phyloP scores from a whole-genome alignment of 1,140 invertebrate species.

The Dendroctonus ponderosae region DNA sequence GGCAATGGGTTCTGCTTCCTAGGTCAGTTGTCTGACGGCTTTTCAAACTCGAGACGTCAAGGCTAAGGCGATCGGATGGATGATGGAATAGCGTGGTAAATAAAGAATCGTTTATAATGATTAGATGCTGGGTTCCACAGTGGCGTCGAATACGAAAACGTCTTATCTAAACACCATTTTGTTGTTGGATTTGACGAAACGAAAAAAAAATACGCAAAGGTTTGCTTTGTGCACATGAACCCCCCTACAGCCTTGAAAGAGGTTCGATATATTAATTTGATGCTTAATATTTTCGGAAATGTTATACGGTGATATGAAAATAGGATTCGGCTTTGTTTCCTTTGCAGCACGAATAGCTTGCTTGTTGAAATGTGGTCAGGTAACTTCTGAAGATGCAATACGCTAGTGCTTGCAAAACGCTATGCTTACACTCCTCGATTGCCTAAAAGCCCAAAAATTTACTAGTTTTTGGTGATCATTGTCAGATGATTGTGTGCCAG shows the following conservation, averaged over 20 bases:
- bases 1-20: conserved; percentile 33
- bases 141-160: conserved; percentile 7
- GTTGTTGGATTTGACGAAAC: not conserved
- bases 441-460: too few relatives aligned
- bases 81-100: conserved; percentile 33
- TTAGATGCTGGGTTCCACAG: conserved; percentile 13
- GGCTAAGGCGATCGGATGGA: conserved; percentile 30
- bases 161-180: not conserved
- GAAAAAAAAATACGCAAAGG: not conserved
- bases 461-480: too few relatives aligned
- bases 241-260: too few relatives aligned
- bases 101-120: conserved; percentile 33
- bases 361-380: too few relatives aligned
- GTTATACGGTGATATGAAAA: not conserved
- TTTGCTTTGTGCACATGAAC: too few relatives aligned
- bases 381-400: too few relatives aligned
- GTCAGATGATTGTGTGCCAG: too few relatives aligned
- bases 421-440: too few relatives aligned
- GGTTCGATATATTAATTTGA: too few relatives aligned
- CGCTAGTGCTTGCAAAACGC: too few relatives aligned
- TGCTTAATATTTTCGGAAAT: too few relatives aligned
- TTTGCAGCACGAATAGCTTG: too few relatives aligned
- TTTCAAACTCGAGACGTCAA: conserved; percentile 34
- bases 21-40: conserved; percentile 33
- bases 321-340: not conserved